Base-by-base conservation (phyloP, 2,797 vertebrate genomes). In the Paramormyrops hopkinsi region DNA sequence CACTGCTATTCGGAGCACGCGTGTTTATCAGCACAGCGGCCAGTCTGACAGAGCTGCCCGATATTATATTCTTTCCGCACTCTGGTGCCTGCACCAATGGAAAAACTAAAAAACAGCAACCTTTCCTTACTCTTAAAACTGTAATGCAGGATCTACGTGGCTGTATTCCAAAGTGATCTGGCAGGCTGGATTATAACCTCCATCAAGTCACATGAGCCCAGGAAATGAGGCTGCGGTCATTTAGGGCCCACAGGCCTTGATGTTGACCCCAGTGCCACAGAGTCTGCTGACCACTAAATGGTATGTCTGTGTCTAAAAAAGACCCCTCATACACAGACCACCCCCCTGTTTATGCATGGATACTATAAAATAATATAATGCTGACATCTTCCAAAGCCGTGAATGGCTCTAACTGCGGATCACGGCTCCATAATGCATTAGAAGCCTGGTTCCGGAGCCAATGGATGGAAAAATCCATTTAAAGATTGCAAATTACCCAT, bases 381-480 rank as follows among this genome's bases (percentile, higher is more conserved):
- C 3, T 50, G 22, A 51, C 22, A 84, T 48, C 44, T 51, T 48
- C 44, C 46, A 29, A 51, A 48, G 44, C 46, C 2, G 46, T 22
- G 51, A 41, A 85, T 41, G 50, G 86, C 50, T 88, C 69, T 17
- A 73, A 29, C 4, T 11, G 59, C 65, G 11, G 46, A 88, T 17
- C 51, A 59, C 50, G 53, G 59, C 22, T 86, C n/a, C 62, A 37
- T 48, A 83, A 87, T 59, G 79, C 87, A 87, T 87, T 53, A 89
- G 53, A 86, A 44, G 51, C 48, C 87, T 88, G 50, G 79, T 50
- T 62, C 51, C 56, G 50, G 41, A n/a, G n/a, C 59, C 50, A 46
- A 50, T 90, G 46, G 50, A 29, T 46, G 73, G 37, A 79, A 79
- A 44, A 44, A n/a, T 79, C 73, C 37, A 79, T 79, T 44, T 44